A percentile compares a stretch with the other conserved stretches of the same genome.
Conservation (phyloP, 2,888 invertebrate genomes). For the Idaea straminata region DNA sequence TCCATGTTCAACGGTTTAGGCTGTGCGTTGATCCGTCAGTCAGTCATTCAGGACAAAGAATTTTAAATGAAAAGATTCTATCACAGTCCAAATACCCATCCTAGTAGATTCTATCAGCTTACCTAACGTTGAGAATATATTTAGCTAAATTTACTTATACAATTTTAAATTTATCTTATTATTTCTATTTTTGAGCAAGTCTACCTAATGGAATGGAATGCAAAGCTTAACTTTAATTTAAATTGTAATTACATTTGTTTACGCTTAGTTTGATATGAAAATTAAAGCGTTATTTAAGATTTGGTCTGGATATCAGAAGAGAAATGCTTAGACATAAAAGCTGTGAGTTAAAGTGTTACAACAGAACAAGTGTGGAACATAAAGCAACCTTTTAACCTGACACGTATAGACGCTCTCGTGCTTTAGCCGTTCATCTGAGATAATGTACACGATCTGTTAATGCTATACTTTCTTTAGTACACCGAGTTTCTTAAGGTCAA, state of each 20-base stretch:
- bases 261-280: not conserved
- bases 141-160: not conserved
- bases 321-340: not conserved
- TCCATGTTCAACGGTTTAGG: too few relatives aligned
- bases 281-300: not conserved
- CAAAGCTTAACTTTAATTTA: not conserved
- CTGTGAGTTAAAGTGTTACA: constrained; percentile 3
- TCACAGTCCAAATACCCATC: not conserved
- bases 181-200: not conserved
- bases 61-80: too few relatives aligned
- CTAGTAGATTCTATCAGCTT: not conserved
- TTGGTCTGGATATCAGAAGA: not conserved
- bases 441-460: constrained; percentile 26
- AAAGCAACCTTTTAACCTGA: constrained; percentile 44
- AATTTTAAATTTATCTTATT: not conserved
- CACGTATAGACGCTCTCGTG: constrained; percentile 41
- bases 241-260: not conserved
- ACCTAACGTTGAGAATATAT: not conserved
- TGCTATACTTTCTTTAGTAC: constrained; percentile 26
- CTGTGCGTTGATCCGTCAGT: too few relatives aligned
- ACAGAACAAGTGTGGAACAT: constrained; percentile 22
- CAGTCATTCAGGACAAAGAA: too few relatives aligned
- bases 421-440: constrained; percentile 15
- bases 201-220: not conserved
- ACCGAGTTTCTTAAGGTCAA: constrained; percentile 8